A percentile compares a stretch with the other conserved stretches of the same genome.
Evolutionary conservation across 2,113 vertebrate species (phyloP).

Genomic region (Toxotes jaculatrix): DNA sequence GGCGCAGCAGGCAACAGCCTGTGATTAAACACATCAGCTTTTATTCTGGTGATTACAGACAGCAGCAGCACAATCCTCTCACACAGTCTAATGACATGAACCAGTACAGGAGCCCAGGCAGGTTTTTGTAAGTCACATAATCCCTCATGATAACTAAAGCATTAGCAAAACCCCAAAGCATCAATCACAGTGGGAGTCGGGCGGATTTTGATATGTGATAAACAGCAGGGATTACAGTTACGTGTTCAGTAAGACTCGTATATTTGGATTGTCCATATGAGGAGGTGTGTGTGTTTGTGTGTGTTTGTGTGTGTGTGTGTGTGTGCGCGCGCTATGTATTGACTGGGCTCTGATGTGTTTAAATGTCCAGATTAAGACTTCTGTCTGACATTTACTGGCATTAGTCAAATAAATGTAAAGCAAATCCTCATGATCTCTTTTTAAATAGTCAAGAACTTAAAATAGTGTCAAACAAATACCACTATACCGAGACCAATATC

Average conservation of each 20-base stretch:
- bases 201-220: slow-evolving; percentile 69
- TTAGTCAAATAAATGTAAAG: slow-evolving; percentile 54
- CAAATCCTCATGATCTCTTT: slow-evolving; percentile 61
- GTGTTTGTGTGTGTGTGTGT: neutral
- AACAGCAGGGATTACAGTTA: slow-evolving; percentile 65
- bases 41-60: slow-evolving; percentile 52
- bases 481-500: slow-evolving; percentile 7
- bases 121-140: slow-evolving; percentile 70
- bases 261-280: slow-evolving; percentile 37
- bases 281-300: neutral
- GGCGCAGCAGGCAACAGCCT: slow-evolving; percentile 46
- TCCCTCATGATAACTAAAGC: slow-evolving; percentile 68
- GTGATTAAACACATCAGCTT: slow-evolving; percentile 65
- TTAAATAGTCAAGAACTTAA: slow-evolving; percentile 66
- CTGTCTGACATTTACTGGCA: slow-evolving; percentile 63
- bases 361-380: slow-evolving; percentile 57
- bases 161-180: slow-evolving; percentile 63
- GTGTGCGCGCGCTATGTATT: neutral
- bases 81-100: slow-evolving; percentile 54
- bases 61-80: slow-evolving; percentile 64
- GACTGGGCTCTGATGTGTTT: slow-evolving; percentile 25
- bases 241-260: slow-evolving; percentile 46
- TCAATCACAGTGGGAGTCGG: slow-evolving; percentile 67
- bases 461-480: slow-evolving; percentile 45
- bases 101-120: slow-evolving; percentile 52